Evolutionary conservation across 2,797 vertebrate genomes (phyloP), one percentile per base, ranked within the genome.

Genomic region (Philypnodon macrostomus): DNA sequence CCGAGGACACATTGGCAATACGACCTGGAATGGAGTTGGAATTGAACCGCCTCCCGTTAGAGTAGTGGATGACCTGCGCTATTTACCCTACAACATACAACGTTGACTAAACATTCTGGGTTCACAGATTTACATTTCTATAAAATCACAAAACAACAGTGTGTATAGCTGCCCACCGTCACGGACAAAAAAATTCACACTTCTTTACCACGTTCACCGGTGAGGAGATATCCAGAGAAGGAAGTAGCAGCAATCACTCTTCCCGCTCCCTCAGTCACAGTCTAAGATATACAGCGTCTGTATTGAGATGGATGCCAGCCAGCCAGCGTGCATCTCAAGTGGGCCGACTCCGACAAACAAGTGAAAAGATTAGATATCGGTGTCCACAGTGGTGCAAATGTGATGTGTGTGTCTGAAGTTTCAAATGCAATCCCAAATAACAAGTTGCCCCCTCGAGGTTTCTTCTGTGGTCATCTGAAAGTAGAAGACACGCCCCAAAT

Each of bases 201-300:
- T 7, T 2, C 32, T n/a, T n/a, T n/a, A n/a, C n/a, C n/a, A n/a
- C n/a, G n/a, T n/a, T n/a, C n/a, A n/a, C n/a, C n/a, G n/a, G n/a
- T n/a, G n/a, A n/a, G n/a, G n/a, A n/a, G 14, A 34, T 34, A 34
- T 8, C 32, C 13, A 59, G 46, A 32, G 16, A 24, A 15, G 15
- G 24, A 9, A 26, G 29, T 54, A 29, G n/a, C 12, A 19, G 48
- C 53, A 68, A 70, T 81, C 39, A 12, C 41, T 72, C 50, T 50
- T 63, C 53, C 38, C 55, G 53, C 53, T 70, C 47, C 1, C 44
- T 18, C 59, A 52, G 58, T 65, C 66, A 50, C 53, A 57, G 65
- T 66, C 79, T 63, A 72, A 79, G 60, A 63, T 68, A 53, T 56
- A 59, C 39, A 14, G 34, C 54, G 59, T 67, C 48, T 47, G 52